Evolutionary conservation across 2,113 vertebrate genomes (phyloP), one percentile per base, ranked within the genome.

Genomic region (Oryzias woworae): DNA sequence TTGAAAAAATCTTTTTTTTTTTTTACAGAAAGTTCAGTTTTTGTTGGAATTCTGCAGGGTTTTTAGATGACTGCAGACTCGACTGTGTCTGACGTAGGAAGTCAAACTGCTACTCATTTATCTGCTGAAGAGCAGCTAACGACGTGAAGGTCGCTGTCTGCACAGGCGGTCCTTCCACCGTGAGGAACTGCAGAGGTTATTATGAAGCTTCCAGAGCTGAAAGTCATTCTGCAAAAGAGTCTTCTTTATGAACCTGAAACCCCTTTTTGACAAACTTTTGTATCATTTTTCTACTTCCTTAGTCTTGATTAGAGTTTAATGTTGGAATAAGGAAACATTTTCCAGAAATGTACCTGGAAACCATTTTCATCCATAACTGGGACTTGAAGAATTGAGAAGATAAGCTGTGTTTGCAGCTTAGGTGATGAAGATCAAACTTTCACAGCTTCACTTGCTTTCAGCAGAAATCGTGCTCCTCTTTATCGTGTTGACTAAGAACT

Each of bases 41-140:
- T 67, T 78, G 80, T 71, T 12, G 23, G 81, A 62, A 61, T 53
- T 58, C 59, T 82, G 62, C 78, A 77, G 75, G 24, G 52, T 72
- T 79, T 81, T 82, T 69, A 58, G 49, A 81, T 83, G 60, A 74
- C 48, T 76, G 59, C 83, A 55, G 54, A 80, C 73, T 78, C 44
- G 48, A 66, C 68, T 75, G 67, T 28, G 26, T 28, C 26, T 28
- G 26, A 28, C 5, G 26, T 28, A 28, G 26, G 26, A 28, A 74
- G 63, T 75, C 18, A 55, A 28, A 48, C 48, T 62, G 69, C 62
- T 23, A 24, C 71, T 54, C 0, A 16, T 74, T 8, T n/a, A 4
- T 61, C 62, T 45, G 14, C 73, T 22, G 46, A 26, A 26, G 17
- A 26, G 46, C 62, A 15, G 42, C 55, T 53, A 51, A 28, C 54